Conservation (phyloP, 2,113 vertebrate species). For the Pachycephala philippinensis region DNA sequence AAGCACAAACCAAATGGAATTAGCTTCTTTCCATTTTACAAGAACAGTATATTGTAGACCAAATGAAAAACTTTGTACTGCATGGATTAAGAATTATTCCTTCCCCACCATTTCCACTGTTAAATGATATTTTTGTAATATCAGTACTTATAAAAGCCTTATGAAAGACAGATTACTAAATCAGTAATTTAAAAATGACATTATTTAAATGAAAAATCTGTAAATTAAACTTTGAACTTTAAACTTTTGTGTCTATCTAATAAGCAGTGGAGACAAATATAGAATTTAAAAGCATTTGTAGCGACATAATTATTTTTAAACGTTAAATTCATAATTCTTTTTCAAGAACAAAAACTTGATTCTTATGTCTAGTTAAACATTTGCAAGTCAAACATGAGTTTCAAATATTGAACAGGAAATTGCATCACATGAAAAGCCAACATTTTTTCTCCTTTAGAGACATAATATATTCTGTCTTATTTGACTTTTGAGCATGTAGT, state of each 20-base stretch:
- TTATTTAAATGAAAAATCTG: conserved; percentile 33
- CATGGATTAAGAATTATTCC: not conserved
- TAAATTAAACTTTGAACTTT: conserved; percentile 43
- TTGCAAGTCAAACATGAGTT: not conserved
- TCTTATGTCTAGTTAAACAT: not conserved
- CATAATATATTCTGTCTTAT: not conserved
- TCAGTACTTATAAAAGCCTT: not conserved
- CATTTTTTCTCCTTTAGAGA: not conserved
- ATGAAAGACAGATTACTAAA: not conserved
- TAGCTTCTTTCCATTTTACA: not conserved
- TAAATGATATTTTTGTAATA: not conserved
- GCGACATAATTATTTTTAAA: not conserved
- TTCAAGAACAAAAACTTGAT: not conserved
- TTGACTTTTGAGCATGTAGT: not conserved
- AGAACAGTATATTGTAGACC: not conserved
- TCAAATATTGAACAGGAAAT: not conserved
- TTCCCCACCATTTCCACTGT: not conserved
- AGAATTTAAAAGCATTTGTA: not conserved
- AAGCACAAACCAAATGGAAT: not conserved
- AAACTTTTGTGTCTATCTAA: not conserved
- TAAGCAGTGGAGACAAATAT: not conserved
- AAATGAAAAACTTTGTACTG: not conserved
- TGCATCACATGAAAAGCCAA: not conserved
- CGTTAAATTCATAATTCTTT: not conserved
- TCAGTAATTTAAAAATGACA: conserved; percentile 21